Conservation (phyloP, 2,888 invertebrate species). For the Aelia acuminata region DNA sequence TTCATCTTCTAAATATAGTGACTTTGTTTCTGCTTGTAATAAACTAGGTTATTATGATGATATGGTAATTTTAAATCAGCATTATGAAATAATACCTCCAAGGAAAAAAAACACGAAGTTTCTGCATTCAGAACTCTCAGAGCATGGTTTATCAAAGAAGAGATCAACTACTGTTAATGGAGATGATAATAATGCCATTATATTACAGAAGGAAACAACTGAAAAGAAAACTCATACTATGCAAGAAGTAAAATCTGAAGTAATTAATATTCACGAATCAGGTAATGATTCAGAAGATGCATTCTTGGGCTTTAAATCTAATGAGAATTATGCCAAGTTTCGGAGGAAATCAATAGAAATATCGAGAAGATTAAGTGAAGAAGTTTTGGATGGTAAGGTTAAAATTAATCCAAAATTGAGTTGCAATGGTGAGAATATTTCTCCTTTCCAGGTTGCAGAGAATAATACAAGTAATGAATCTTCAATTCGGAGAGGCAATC, state of each 20-base stretch:
- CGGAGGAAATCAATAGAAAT: constrained; percentile 14
- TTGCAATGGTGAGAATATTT: background rate
- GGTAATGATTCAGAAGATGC: background rate
- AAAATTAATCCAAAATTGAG: background rate
- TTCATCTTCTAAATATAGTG: constrained; percentile 23
- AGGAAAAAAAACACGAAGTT: background rate
- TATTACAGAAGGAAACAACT: background rate
- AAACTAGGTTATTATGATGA: constrained; percentile 42
- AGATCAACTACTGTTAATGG: background rate
- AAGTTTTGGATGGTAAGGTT: background rate
- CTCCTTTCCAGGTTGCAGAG: background rate
- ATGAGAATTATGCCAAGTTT: background rate
- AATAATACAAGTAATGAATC: background rate
- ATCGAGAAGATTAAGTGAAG: background rate
- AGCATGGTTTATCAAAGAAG: background rate
- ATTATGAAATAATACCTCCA: constrained; percentile 24
- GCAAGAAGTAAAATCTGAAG: background rate
- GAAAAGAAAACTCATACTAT: background rate
- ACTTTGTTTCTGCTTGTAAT: background rate
- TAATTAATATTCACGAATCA: background rate
- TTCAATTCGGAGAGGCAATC: background rate
- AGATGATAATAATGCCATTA: background rate
- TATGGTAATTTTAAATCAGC: constrained; percentile 35
- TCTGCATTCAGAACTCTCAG: background rate
- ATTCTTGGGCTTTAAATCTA: background rate